phyloP scores from a whole-genome alignment of 1,140 invertebrate species.

The Calephelis nemesis region DNA sequence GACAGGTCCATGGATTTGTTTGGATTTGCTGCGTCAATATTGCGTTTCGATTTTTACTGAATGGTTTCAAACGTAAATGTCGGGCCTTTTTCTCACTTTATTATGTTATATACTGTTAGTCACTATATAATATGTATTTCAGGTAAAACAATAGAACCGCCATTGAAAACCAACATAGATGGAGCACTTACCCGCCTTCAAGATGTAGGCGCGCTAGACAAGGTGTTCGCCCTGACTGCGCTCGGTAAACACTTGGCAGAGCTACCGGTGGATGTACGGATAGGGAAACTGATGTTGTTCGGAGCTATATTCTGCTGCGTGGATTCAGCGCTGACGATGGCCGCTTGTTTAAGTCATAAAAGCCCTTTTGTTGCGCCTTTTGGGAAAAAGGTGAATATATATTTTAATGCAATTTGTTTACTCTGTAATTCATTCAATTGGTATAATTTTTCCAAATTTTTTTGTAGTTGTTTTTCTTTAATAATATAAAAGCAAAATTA shows the following conservation, averaged over 20 bases:
- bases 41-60: too few species aligned
- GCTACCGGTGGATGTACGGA: constrained; percentile 93
- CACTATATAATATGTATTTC: constrained; percentile 17
- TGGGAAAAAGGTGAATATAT: constrained; percentile 80
- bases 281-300: constrained; percentile 94
- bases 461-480: too few species aligned
- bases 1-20: too few species aligned
- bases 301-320: constrained; percentile 96
- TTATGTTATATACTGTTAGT: too few species aligned
- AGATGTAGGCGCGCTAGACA: constrained; percentile 93
- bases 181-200: constrained; percentile 88
- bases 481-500: too few species aligned
- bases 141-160: constrained; percentile 90
- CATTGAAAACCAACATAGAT: constrained; percentile 86
- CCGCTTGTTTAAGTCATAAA: constrained; percentile 92
- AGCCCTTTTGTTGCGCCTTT: constrained; percentile 90
- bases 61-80: too few species aligned
- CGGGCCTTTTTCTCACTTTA: too few species aligned
- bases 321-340: constrained; percentile 95
- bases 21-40: too few species aligned
- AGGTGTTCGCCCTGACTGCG: constrained; percentile 88
- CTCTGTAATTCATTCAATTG: too few species aligned
- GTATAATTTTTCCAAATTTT: too few species aligned
- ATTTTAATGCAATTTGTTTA: constrained; percentile 10
- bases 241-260: constrained; percentile 93